Conservation (phyloP, 1,140 invertebrate genomes). For the Drosophila tani region DNA sequence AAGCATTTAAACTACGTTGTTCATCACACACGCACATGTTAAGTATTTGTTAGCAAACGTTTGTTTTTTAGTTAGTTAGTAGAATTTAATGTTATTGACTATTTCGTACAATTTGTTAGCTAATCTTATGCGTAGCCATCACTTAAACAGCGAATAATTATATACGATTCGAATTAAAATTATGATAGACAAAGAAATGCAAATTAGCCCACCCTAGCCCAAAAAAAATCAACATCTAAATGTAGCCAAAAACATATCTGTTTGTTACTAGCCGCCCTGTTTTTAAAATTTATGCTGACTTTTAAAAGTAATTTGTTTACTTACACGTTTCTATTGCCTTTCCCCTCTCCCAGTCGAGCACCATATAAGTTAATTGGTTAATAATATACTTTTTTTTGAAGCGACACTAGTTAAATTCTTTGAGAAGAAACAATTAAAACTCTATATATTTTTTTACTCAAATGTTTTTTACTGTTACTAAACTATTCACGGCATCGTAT, state of each 20-base stretch:
- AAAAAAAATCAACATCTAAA: constrained; percentile 37
- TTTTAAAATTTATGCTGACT: neutral
- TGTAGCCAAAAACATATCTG: constrained; percentile 20
- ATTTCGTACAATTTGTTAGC: constrained; percentile 67
- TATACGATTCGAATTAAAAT: constrained; percentile 52
- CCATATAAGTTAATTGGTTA: constrained; percentile 3
- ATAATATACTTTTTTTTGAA: constrained; percentile 25
- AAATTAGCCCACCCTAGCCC: constrained; percentile 62
- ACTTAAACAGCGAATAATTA: constrained; percentile 81
- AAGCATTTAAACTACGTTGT: constrained; percentile 75
- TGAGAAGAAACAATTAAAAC: constrained; percentile 50
- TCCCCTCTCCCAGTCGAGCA: neutral
- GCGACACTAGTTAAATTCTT: constrained; percentile 54
- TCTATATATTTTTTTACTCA: constrained; percentile 66
- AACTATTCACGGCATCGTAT: constrained; percentile 42
- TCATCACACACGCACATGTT: constrained; percentile 46
- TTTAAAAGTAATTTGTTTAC: neutral
- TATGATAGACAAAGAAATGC: constrained; percentile 58
- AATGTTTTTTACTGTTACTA: constrained; percentile 53
- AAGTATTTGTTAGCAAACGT: constrained; percentile 52
- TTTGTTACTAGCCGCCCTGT: constrained; percentile 1
- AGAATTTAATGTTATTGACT: constrained; percentile 59
- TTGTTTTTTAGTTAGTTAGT: constrained; percentile 64
- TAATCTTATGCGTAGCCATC: constrained; percentile 57
- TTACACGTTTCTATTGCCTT: neutral